Base-by-base conservation (phyloP, 1,140 invertebrate species). In the Ceratina japonica region DNA sequence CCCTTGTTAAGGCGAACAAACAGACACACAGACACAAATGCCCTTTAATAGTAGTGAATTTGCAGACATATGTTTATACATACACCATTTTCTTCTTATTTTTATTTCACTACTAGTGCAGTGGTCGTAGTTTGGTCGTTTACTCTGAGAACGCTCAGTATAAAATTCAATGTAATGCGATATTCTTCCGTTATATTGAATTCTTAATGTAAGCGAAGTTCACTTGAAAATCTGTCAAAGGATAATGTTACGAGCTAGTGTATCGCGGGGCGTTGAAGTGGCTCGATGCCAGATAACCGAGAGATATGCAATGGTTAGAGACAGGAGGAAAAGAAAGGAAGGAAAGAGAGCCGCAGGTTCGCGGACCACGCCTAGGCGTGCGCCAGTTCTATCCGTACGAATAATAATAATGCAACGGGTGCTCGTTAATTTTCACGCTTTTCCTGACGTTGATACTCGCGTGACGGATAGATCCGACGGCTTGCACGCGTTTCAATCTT, bases 331-430 rank as follows among this genome's bases (percentile, higher is more conserved):
- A 79, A 68, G 69, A 74, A 74, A 77, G 56, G 58, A 79, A 77
- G 61, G 56, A 64, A 84, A 72, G 68, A 83, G 78, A 73, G 20
- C 73, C 77, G 79, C 83, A 79, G 73, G 75, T 80, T 70, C 82
- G 72, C 73, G 83, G 65, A 81, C 87, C 87, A 88, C 87, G 83
- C 87, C 87, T 87, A 87, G 87, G 87, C 79, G 81, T 80, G 75
- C 80, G 79, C 84, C 71, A 18, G 61, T 51, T 82, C 83, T 79
- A 80, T 76, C 79, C 31, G 64, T 65, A 49, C 74, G n/a, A 63
- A 76, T 63, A 54, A 82, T 76, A 59, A 76, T 63, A 54, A 82
- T 76, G 62, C 62, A 87, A 63, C 72, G 74, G 74, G 75, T 86
- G 84, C 5, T 56, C 62, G 16, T 82, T 73, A 86, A 85, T 81